Conservation (phyloP, 2,888 invertebrate genomes). For the Cosmia pyralina region DNA sequence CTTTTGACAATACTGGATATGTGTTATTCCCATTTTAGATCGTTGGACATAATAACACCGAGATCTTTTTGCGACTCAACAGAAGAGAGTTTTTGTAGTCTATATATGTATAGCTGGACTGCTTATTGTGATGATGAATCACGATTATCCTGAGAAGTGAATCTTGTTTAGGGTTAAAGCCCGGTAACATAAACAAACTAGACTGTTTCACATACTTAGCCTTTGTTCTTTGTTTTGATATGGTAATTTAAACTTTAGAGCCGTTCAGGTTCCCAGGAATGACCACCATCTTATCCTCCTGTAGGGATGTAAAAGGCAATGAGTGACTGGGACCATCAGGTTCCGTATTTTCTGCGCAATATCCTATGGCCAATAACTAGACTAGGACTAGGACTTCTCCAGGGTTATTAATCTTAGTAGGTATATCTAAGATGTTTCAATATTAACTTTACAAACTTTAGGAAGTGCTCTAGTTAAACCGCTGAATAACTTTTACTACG, state of each 20-base stretch:
- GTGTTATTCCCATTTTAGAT: too few species aligned
- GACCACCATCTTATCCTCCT: background rate
- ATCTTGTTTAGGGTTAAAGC: constrained; percentile 52
- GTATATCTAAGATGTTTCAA: too few species aligned
- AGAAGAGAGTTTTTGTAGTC: too few species aligned
- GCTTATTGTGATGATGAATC: constrained; percentile 39
- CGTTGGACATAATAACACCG: too few species aligned
- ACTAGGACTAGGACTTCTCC: background rate
- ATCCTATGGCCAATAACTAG: background rate
- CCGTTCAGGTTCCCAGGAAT: background rate
- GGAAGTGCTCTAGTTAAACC: too few species aligned
- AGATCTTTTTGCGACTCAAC: too few species aligned
- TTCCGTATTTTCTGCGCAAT: background rate
- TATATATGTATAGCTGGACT: background rate
- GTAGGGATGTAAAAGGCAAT: background rate
- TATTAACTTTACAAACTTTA: too few species aligned
- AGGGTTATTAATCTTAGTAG: background rate
- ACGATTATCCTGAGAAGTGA: constrained; percentile 47
- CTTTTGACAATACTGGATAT: too few species aligned
- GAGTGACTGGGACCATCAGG: background rate
- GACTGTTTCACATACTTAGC: constrained; percentile 19
- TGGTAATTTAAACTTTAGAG: background rate
- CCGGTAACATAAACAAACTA: constrained; percentile 45
- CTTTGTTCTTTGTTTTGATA: constrained; percentile 29
- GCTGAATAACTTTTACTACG: too few species aligned